Evolutionary conservation across 2,113 vertebrate species (phyloP).

Genomic region (Amblyornis subalaris): DNA sequence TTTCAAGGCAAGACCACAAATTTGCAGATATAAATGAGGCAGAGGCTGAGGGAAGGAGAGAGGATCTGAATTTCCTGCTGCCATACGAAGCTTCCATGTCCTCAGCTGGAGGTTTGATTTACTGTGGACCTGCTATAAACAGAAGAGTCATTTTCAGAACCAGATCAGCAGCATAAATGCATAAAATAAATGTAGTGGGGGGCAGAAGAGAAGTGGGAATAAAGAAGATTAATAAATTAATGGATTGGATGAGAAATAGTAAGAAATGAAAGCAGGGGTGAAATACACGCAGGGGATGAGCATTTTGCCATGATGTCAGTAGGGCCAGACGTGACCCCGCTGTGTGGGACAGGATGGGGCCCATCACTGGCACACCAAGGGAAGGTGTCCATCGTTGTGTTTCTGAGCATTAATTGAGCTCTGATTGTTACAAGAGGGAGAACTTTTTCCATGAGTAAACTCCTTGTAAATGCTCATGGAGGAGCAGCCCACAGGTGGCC

Average conservation of each 20-base stretch:
- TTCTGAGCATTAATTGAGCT: background rate
- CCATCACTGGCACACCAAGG: background rate
- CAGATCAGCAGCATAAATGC: background rate
- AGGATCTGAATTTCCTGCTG: background rate
- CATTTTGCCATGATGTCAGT: background rate
- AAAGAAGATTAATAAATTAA: background rate
- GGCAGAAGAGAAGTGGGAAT: background rate
- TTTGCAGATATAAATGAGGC: background rate
- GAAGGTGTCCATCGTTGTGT: background rate
- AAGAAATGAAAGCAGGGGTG: background rate
- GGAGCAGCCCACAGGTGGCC: background rate
- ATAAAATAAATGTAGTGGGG: background rate
- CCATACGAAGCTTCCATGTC: background rate
- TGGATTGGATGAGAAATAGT: background rate
- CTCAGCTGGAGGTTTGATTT: background rate
- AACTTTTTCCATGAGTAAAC: background rate
- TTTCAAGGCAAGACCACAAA: conserved; percentile 5
- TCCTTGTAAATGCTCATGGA: rapidly evolving
- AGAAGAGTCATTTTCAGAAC: background rate
- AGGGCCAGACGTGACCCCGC: background rate
- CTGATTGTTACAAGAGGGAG: background rate
- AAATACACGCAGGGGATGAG: background rate
- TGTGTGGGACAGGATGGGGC: background rate
- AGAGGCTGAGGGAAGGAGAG: background rate
- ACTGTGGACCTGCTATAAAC: background rate